phyloP scores from a whole-genome alignment of 2,888 invertebrate genomes.

The Rhagonycha lutea region DNA sequence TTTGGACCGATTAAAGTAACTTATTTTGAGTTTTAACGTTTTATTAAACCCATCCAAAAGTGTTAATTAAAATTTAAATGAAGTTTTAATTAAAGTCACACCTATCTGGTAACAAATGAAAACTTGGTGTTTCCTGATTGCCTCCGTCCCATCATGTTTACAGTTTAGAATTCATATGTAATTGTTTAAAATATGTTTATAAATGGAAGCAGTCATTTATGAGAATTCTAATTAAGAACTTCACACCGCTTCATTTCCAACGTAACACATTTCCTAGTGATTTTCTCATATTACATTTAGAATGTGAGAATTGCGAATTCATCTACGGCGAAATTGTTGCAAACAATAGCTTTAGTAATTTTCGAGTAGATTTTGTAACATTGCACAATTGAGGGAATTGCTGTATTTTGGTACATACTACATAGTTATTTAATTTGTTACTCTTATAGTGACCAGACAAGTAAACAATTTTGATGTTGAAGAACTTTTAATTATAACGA shows the following conservation, averaged over 20 bases:
- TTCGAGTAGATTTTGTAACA: conserved; percentile 1
- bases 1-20: too few relatives aligned
- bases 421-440: background rate
- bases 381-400: conserved; percentile 3
- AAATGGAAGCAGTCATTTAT: background rate
- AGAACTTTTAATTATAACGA: background rate
- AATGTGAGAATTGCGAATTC: conserved; percentile 11
- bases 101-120: background rate
- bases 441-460: background rate
- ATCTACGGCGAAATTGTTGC: background rate
- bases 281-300: conserved; percentile 13
- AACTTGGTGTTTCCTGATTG: background rate
- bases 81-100: background rate
- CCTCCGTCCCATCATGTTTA: background rate
- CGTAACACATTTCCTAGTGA: conserved; percentile 1
- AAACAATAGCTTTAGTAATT: conserved; percentile 11
- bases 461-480: background rate
- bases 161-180: background rate
- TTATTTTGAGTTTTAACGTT: background rate
- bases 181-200: background rate
- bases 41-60: background rate
- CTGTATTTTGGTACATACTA: background rate
- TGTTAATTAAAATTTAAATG: background rate
- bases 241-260: background rate
- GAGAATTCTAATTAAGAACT: conserved; percentile 9